Evolutionary conservation across 2,113 vertebrate genomes (phyloP).

Genomic region (Scopus umbretta): DNA sequence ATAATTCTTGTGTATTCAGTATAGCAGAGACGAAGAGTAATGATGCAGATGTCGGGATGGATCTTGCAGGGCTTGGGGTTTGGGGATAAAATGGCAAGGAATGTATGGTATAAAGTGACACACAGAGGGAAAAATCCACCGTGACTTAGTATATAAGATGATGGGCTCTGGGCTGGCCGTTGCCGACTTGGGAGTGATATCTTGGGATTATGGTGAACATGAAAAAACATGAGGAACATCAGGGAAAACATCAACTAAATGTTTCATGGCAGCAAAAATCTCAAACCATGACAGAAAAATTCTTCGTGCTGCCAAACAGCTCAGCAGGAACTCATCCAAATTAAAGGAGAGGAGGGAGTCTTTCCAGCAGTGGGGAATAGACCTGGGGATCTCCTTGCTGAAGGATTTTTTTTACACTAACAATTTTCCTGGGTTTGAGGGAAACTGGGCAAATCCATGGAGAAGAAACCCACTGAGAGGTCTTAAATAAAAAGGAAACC

Average conservation of each 20-base stretch:
- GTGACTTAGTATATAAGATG: not conserved
- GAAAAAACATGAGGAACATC: not conserved
- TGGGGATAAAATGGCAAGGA: not conserved
- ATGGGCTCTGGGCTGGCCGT: not conserved
- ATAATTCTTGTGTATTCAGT: fast-evolving
- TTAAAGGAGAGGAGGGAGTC: not conserved
- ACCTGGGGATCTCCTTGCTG: not conserved
- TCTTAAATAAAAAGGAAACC: not conserved
- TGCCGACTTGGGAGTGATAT: not conserved
- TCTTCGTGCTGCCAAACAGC: not conserved
- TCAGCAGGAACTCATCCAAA: not conserved
- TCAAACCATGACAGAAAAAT: not conserved
- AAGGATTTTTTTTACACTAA: not conserved
- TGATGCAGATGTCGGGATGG: not conserved
- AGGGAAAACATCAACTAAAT: not conserved
- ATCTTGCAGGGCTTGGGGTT: not conserved
- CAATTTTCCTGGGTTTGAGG: not conserved
- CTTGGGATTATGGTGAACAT: not conserved
- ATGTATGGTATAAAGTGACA: not conserved
- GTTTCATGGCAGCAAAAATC: not conserved
- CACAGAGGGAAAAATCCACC: not conserved
- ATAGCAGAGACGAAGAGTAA: not conserved
- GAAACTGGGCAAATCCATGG: not conserved
- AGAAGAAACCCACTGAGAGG: not conserved
- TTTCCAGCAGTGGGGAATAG: not conserved